A percentile compares a stretch with the other conserved stretches of the same genome.
phyloP scores from a whole-genome alignment of 2,888 invertebrate genomes.

The Leucania comma region DNA sequence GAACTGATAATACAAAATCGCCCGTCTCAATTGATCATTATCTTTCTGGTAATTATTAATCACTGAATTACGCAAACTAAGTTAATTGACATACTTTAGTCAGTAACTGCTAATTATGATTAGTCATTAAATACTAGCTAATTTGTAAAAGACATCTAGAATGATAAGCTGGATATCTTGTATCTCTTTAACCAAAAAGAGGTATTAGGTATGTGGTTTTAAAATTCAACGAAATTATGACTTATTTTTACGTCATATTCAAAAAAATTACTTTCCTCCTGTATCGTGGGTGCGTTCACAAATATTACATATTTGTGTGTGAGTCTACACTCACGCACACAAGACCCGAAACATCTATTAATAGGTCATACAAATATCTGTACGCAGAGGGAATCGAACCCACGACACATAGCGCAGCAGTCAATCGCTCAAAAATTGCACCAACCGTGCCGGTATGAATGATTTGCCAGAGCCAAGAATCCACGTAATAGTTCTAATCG shows the following conservation, averaged over 20 bases:
- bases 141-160: slow-evolving; percentile 1
- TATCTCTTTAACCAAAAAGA: background rate
- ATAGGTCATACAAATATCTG: no score
- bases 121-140: slow-evolving; percentile 23
- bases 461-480: no score
- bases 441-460: no score
- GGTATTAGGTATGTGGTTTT: slow-evolving; percentile 8
- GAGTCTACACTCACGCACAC: no score
- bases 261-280: no score
- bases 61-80: slow-evolving; percentile 21
- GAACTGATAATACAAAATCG: slow-evolving; percentile 29
- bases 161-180: slow-evolving; percentile 2
- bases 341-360: no score
- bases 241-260: background rate
- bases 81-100: slow-evolving; percentile 12
- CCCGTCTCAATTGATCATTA: slow-evolving; percentile 12
- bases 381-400: no score
- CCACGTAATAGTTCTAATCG: background rate
- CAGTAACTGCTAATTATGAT: slow-evolving; percentile 10
- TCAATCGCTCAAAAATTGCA: no score
- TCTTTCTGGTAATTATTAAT: slow-evolving; percentile 42
- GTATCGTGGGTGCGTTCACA: no score
- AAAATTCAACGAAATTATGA: background rate
- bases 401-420: no score
- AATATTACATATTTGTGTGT: no score